These are phyloP conservation scores for Anadara kagoshimensis DNA, from an alignment of 1,140 invertebrate genomes.

Conservation along the genomic window DNA sequence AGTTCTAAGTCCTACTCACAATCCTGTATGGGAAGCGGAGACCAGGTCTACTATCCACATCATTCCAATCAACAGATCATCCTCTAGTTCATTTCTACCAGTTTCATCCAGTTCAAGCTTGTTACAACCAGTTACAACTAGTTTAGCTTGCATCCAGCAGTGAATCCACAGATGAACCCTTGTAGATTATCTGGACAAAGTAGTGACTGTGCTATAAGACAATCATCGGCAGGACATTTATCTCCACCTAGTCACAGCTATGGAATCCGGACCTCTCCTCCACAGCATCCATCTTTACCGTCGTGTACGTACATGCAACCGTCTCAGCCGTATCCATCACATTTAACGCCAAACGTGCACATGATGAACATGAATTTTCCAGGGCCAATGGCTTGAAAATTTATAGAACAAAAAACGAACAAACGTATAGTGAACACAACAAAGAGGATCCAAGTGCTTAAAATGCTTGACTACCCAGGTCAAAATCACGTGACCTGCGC, in stretches of 20 bases:
- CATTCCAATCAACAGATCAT: conserved; percentile 54
- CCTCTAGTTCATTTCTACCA: conserved; percentile 56
- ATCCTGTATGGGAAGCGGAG: conserved; percentile 43
- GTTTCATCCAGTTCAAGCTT: conserved; percentile 51
- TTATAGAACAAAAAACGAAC: not conserved
- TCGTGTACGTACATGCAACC: conserved; percentile 69
- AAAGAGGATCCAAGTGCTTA: too few species aligned
- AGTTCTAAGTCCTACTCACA: conserved; percentile 32
- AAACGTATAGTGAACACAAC: too few species aligned
- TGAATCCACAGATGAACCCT: conserved; percentile 57
- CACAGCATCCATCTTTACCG: conserved; percentile 58
- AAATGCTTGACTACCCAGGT: too few species aligned
- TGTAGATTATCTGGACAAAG: conserved; percentile 54
- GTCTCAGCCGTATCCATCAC: conserved; percentile 57
- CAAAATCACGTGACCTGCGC: not conserved
- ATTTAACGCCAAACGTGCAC: conserved; percentile 62
- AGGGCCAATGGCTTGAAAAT: conserved; percentile 64
- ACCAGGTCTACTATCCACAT: conserved; percentile 62
- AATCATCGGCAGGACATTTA: conserved; percentile 45
- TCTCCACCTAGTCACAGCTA: conserved; percentile 51
- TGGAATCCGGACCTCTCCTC: conserved; percentile 54
- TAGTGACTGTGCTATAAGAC: conserved; percentile 58
- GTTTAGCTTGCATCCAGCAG: conserved; percentile 53
- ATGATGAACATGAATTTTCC: conserved; percentile 70
- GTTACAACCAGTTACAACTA: conserved; percentile 47